A percentile compares a stretch with the other conserved stretches of the same genome.
Conservation (phyloP, 1,140 invertebrate genomes). For the Drosophila sproati region DNA sequence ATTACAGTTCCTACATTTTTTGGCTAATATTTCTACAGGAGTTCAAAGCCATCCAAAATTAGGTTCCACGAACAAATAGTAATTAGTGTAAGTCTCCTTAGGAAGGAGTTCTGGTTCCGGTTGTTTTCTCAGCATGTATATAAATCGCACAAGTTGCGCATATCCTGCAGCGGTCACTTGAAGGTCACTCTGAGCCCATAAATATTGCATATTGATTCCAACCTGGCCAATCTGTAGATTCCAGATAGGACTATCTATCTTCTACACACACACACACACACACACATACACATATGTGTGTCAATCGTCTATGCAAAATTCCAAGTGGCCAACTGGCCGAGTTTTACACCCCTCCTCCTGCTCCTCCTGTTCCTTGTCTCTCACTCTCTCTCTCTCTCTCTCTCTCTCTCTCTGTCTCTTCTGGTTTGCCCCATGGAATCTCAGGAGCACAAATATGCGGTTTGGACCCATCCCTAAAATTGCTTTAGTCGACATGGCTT, state of each 20-base stretch:
- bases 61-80: no score
- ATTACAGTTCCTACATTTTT: no score
- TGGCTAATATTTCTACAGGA: no score
- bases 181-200: slow-evolving; percentile 67
- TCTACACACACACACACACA: slow-evolving; percentile 11
- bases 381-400: no score
- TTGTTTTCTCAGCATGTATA: neutral
- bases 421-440: slow-evolving; percentile 27
- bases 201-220: slow-evolving; percentile 64
- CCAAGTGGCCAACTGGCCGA: slow-evolving; percentile 50
- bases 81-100: no score
- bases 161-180: slow-evolving; percentile 51
- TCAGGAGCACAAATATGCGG: slow-evolving; percentile 43
- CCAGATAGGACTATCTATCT: slow-evolving; percentile 70
- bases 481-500: slow-evolving; percentile 2
- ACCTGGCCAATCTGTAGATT: slow-evolving; percentile 73
- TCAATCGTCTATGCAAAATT: slow-evolving; percentile 71
- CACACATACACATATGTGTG: slow-evolving; percentile 39
- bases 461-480: slow-evolving; percentile 13
- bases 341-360: neutral
- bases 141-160: neutral
- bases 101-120: no score
- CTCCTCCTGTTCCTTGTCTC: neutral
- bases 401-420: no score
- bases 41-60: no score